Base-by-base conservation (phyloP, 2,797 vertebrate genomes). In the Alosa sapidissima region DNA sequence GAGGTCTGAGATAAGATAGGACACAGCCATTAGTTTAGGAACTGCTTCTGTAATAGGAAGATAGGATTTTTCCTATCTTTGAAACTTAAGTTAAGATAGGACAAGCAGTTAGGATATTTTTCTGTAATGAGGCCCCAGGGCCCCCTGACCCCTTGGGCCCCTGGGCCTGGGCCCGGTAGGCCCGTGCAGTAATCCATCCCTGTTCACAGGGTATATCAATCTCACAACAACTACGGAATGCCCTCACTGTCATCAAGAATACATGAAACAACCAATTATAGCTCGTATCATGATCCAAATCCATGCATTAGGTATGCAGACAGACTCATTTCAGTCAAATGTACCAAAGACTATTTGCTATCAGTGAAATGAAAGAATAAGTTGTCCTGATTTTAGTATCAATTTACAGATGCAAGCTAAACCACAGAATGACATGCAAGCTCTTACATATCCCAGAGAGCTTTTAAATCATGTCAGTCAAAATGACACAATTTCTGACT, bases 381-480 rank as follows among this genome's bases (percentile, higher is more conserved):
- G 14, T 19, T 78, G 19, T 47, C 16, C 36, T 47, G 36, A 78
- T 47, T 47, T 45, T 1, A 72, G 47, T 78, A 16, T 8, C 41
- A 78, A 45, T 45, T 78, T 36, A 13, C 65, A 72, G 28, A 78
- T 47, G 41, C 36, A 78, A 45, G 36, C 41, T 2, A 78, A 41
- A 47, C 72, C 41, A 47, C 41, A 47, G 10, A 78, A 45, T 21
- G 36, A 19, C 36, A 78, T 78, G 41, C 41, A 78, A 45, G 19
- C 36, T 45, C 41, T 0, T 41, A 78, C 16, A 78, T 16, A 47
- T 5, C 41, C 13, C 36, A 21, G 72, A 14, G 28, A 78, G 72
- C 41, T 78, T 78, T 78, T 47, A 78, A 78, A 78, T 78, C 36
- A 78, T 47, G 41, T 78, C 72, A 78, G 72, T 78, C 41, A 47